Conservation (phyloP, 2,888 invertebrate species). For the Metacarcinus magister region DNA sequence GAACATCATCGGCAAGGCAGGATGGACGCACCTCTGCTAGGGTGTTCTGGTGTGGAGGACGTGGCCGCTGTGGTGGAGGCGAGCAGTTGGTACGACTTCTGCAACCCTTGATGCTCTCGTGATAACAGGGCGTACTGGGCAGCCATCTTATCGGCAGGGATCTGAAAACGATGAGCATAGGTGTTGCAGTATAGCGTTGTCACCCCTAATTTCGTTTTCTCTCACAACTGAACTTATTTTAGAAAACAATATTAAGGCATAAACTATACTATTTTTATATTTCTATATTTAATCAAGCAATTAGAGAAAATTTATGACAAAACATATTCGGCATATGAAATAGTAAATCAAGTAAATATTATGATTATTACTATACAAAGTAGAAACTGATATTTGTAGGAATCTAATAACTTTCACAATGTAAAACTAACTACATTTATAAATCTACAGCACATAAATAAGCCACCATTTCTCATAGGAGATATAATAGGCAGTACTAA, state of each 20-base stretch:
- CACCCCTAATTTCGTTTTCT: not conserved
- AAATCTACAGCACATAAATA: too few species aligned
- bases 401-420: too few species aligned
- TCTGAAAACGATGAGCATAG: not conserved
- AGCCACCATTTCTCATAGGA: too few species aligned
- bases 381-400: too few species aligned
- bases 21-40: slow-evolving; percentile 67
- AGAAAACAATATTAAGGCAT: not conserved
- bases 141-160: slow-evolving; percentile 33
- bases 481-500: too few species aligned
- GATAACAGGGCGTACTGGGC: slow-evolving; percentile 68
- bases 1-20: not conserved
- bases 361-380: not conserved
- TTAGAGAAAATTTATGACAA: not conserved
- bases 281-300: not conserved
- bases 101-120: slow-evolving; percentile 67
- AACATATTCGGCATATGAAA: not conserved
- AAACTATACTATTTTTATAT: not conserved
- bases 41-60: slow-evolving; percentile 51
- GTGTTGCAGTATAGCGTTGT: not conserved
- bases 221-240: not conserved
- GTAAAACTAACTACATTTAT: too few species aligned
- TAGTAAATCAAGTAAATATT: not conserved
- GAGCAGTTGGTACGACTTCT: slow-evolving; percentile 74
- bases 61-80: slow-evolving; percentile 64